Conservation (phyloP, 2,797 vertebrate species). For the Manis pentadactyla region DNA sequence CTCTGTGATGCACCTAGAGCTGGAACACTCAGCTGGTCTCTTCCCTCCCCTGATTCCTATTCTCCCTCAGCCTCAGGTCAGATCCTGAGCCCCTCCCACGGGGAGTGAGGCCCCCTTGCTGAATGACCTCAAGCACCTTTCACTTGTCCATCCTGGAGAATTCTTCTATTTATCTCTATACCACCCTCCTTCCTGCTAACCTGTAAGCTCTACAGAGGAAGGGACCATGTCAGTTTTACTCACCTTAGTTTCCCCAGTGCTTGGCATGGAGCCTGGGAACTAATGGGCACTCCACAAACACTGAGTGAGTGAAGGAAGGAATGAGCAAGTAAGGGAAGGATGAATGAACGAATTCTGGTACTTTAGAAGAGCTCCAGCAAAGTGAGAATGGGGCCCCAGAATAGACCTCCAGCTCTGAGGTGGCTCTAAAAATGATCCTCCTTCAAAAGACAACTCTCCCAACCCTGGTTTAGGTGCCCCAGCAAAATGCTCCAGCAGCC, state of each 20-base stretch:
- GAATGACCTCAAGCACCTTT: not conserved
- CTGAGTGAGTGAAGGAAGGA: not conserved
- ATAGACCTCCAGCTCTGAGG: not conserved
- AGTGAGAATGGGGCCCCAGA: not conserved
- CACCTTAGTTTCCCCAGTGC: not conserved
- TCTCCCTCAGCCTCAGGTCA: not conserved
- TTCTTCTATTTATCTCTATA: not conserved
- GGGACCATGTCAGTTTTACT: not conserved
- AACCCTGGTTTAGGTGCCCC: not conserved
- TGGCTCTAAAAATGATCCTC: not conserved
- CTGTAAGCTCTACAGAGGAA: not conserved
- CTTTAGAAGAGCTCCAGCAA: not conserved
- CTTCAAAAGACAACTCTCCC: not conserved
- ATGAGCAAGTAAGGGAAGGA: not conserved
- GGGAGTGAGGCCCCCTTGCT: not conserved
- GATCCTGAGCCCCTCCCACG: not conserved
- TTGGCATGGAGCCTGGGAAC: not conserved
- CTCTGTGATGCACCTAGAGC: accelerated
- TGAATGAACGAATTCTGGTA: not conserved
- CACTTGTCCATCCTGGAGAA: not conserved
- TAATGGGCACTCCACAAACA: not conserved
- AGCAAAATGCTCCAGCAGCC: not conserved
- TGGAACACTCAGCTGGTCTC: accelerated
- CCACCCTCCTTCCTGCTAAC: not conserved
- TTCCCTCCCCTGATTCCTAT: accelerated